Percentiles rank a stretch among this genome's conserved stretches.
Conservation (phyloP, 2,113 vertebrate genomes). For the Hepsetus odoe region DNA sequence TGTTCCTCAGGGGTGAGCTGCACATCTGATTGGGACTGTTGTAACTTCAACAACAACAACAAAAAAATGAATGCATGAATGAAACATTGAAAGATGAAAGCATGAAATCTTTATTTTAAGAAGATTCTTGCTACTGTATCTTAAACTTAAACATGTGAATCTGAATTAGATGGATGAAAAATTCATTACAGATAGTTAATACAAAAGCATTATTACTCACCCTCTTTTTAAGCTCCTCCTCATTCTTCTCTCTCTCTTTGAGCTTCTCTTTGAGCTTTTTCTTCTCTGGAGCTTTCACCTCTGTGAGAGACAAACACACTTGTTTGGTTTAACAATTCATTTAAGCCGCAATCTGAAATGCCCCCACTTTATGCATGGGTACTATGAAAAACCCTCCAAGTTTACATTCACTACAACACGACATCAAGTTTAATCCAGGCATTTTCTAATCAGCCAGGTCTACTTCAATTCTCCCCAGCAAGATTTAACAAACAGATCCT, state of each 20-base stretch:
- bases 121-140: no score
- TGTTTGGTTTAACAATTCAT: neutral
- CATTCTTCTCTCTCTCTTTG: constrained; percentile 86
- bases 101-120: no score
- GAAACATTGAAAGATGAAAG: no score
- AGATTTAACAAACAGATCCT: neutral
- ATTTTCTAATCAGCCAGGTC: neutral
- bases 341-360: no score
- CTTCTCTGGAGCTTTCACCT: constrained; percentile 83
- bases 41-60: no score
- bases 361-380: no score
- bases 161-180: no score
- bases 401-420: neutral
- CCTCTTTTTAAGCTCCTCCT: constrained; percentile 81
- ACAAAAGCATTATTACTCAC: constrained; percentile 62
- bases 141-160: no score
- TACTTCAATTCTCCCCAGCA: no score
- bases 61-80: no score
- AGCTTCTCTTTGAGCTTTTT: constrained; percentile 87
- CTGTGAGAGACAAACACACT: constrained; percentile 62
- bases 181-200: neutral
- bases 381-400: neutral
- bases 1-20: constrained; percentile 81
- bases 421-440: neutral
- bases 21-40: constrained; percentile 71